Evolutionary conservation across 2,113 vertebrate genomes (phyloP), one percentile per base, ranked within the genome.

Genomic region (Melanerpes formicivorus): DNA sequence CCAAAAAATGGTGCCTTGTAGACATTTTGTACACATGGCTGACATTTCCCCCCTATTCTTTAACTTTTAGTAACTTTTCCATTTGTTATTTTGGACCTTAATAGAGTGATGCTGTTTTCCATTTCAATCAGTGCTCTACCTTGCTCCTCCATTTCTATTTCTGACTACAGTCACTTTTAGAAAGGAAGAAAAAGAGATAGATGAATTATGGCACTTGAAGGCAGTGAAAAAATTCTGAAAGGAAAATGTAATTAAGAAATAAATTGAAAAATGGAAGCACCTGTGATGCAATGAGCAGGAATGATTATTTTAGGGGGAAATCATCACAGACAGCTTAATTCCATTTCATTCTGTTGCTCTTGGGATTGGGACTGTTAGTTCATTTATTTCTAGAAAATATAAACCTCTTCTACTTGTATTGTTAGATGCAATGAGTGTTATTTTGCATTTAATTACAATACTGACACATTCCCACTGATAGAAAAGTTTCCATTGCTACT

Each of bases 211-310:
- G 59, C 92, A 95, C 70, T 77, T 91, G 86, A 94, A 96, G 80
- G 65, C 2, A 2, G 62, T 76, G 55, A 26, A 90, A 90, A 88
- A 93, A 85, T 25, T 93, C 75, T 83, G 88, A 90, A 94, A 79
- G 74, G 83, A 95, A 96, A 96, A 96, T 85, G 50, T 93, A 95
- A 96, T 95, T 96, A 96, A 95, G 90, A 93, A 93, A 93, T 95
- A 96, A 96, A 97, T 95, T 95, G 94, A 95, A 95, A 95, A 95
- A 90, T 2, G 10, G 76, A 93, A 95, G 58, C 91, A 96, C 91
- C 93, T 96, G 88, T 73, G 88, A 91, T 94, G 92, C 78, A 95
- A 83, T 78, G 65, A 54, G 85, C 81, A 89, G 91, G 34, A 94
- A 87, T 79, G 26, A 88, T 96, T 96, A 90, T 93, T 90, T 95